These are phyloP conservation scores for Lepidurus packardi DNA, from an alignment of 1,140 invertebrate species.

Conservation along the genomic window DNA sequence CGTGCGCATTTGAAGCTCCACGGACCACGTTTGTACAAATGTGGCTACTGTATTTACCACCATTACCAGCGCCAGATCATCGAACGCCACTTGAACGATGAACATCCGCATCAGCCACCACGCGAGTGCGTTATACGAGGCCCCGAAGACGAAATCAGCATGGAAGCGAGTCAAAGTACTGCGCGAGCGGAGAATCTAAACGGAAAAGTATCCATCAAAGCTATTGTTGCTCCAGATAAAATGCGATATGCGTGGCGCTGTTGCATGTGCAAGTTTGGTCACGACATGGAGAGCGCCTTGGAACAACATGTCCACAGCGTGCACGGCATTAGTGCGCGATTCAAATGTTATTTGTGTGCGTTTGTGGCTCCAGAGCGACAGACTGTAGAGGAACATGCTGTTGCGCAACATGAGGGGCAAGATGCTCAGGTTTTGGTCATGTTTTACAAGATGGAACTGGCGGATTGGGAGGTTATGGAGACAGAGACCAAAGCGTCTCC, in stretches of 20 bases:
- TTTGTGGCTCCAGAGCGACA: slow-evolving; percentile 53
- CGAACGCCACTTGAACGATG: slow-evolving; percentile 59
- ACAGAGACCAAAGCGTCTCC: slow-evolving; percentile 29
- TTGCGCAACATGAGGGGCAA: slow-evolving; percentile 46
- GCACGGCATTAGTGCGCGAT: slow-evolving; percentile 60
- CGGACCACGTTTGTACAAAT: slow-evolving; percentile 59
- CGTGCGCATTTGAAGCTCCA: slow-evolving; percentile 67
- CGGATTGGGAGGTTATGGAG: slow-evolving; percentile 36
- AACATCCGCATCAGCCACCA: slow-evolving; percentile 52
- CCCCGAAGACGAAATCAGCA: slow-evolving; percentile 10
- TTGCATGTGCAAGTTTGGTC: slow-evolving; percentile 58
- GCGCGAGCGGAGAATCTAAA: slow-evolving; percentile 12
- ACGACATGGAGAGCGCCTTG: slow-evolving; percentile 55
- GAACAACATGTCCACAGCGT: slow-evolving; percentile 50
- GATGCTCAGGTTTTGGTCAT: slow-evolving; percentile 39
- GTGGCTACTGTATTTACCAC: slow-evolving; percentile 38
- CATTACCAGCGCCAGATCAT: slow-evolving; percentile 51
- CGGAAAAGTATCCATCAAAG: slow-evolving; percentile 33
- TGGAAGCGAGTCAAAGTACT: neutral
- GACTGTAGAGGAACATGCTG: slow-evolving; percentile 54
- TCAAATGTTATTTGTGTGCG: slow-evolving; percentile 58
- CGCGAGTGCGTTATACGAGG: slow-evolving; percentile 55
- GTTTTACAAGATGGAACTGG: slow-evolving; percentile 39
- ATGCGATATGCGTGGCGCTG: slow-evolving; percentile 56
- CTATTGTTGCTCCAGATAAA: neutral